phyloP scores from a whole-genome alignment of 1,140 invertebrate genomes.

The Oppia nitens region DNA sequence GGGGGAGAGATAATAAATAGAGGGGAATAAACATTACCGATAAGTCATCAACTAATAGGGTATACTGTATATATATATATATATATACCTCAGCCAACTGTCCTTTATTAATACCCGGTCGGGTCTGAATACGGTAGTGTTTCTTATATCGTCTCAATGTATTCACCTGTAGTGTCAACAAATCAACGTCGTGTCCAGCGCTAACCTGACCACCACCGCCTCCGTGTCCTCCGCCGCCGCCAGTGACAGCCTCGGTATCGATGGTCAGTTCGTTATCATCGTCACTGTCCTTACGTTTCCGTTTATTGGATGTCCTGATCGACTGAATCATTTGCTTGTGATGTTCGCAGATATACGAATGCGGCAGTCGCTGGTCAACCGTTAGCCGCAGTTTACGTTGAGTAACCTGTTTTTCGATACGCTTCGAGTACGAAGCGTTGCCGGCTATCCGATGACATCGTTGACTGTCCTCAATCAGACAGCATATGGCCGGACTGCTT shows the following conservation, averaged over 20 bases:
- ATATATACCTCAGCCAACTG: slow-evolving; percentile 69
- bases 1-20: no score
- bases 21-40: no score
- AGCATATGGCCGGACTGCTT: slow-evolving; percentile 44
- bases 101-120: slow-evolving; percentile 78
- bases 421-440: slow-evolving; percentile 89
- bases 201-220: no score
- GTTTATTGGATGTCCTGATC: slow-evolving; percentile 47
- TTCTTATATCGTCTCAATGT: slow-evolving; percentile 79
- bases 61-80: neutral
- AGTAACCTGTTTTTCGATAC: slow-evolving; percentile 69
- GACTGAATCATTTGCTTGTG: slow-evolving; percentile 84
- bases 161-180: slow-evolving; percentile 79
- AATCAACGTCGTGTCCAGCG: slow-evolving; percentile 42
- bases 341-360: slow-evolving; percentile 91
- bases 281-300: slow-evolving; percentile 71
- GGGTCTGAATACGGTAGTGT: slow-evolving; percentile 74
- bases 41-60: neutral
- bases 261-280: slow-evolving; percentile 49
- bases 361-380: slow-evolving; percentile 63
- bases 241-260: slow-evolving; percentile 46
- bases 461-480: slow-evolving; percentile 71
- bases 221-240: no score
- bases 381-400: slow-evolving; percentile 74
- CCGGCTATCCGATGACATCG: slow-evolving; percentile 70